Conservation (phyloP, 2,888 invertebrate species). For the Stenodera caucasica region DNA sequence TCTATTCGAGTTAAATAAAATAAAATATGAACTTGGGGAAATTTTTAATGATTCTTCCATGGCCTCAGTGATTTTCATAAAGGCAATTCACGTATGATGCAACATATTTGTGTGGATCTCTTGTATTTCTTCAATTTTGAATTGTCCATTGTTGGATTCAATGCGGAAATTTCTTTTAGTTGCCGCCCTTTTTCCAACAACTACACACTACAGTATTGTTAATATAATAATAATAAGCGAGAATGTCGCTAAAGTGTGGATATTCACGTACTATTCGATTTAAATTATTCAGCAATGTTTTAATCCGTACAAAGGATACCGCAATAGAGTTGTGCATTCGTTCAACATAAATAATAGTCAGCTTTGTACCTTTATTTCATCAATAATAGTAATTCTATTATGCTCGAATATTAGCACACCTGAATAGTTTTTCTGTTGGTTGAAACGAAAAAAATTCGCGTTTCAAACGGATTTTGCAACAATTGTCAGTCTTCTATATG, state of each 20-base stretch:
- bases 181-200: background rate
- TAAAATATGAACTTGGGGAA: too few relatives aligned
- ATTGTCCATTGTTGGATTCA: background rate
- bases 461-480: background rate
- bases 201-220: background rate
- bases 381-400: slow-evolving; percentile 4
- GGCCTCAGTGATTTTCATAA: too few relatives aligned
- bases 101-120: too few relatives aligned
- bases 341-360: slow-evolving; percentile 42
- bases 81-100: too few relatives aligned
- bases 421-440: background rate
- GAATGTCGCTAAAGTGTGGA: slow-evolving; percentile 4
- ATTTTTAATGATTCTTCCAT: too few relatives aligned
- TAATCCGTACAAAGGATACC: slow-evolving; percentile 34
- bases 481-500: too few relatives aligned
- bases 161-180: background rate
- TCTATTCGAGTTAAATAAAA: too few relatives aligned
- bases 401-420: background rate
- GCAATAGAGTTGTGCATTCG: slow-evolving; percentile 39
- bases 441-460: slow-evolving; percentile 9
- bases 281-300: slow-evolving; percentile 25
- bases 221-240: background rate
- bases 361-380: slow-evolving; percentile 30
- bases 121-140: background rate
- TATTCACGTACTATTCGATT: slow-evolving; percentile 22